These are phyloP conservation scores for Cydia amplana DNA, from an alignment of 1,140 invertebrate genomes.

Conservation along the genomic window DNA sequence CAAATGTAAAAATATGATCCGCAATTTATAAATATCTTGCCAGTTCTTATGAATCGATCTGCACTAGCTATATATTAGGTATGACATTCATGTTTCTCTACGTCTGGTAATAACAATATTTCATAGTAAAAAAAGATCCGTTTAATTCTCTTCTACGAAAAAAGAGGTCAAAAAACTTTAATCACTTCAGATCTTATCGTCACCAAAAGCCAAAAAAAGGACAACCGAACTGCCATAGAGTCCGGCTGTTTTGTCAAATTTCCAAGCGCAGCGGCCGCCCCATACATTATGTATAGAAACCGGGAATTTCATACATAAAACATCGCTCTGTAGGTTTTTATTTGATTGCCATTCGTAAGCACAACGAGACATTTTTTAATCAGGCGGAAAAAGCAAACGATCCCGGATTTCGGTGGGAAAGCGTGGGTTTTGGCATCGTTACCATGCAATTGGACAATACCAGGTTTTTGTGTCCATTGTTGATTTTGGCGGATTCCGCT, in stretches of 20 bases:
- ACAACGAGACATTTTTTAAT: constrained; percentile 60
- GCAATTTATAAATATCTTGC: too few species aligned
- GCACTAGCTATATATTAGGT: too few species aligned
- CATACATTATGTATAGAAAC: constrained; percentile 73
- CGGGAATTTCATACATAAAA: constrained; percentile 72
- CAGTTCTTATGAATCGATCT: too few species aligned
- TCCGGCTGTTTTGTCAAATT: constrained; percentile 69
- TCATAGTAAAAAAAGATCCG: too few species aligned
- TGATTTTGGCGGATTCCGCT: constrained; percentile 52
- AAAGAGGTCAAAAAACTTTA: constrained; percentile 5
- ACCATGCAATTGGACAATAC: constrained; percentile 58
- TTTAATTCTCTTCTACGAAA: not conserved
- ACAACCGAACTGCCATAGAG: constrained; percentile 58
- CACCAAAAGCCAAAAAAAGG: constrained; percentile 1
- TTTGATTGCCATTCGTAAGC: constrained; percentile 66
- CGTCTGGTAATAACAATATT: too few species aligned
- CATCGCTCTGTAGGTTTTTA: constrained; percentile 73
- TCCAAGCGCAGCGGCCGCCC: constrained; percentile 55
- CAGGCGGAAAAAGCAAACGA: constrained; percentile 67
- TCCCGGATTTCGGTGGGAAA: constrained; percentile 73
- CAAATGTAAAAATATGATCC: too few species aligned
- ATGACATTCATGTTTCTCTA: too few species aligned
- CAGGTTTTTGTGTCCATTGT: constrained; percentile 54
- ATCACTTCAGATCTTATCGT: constrained; percentile 3
- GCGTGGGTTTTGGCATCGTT: constrained; percentile 51